phyloP scores from a whole-genome alignment of 2,888 invertebrate genomes.

The Tanytarsus gracilentus region DNA sequence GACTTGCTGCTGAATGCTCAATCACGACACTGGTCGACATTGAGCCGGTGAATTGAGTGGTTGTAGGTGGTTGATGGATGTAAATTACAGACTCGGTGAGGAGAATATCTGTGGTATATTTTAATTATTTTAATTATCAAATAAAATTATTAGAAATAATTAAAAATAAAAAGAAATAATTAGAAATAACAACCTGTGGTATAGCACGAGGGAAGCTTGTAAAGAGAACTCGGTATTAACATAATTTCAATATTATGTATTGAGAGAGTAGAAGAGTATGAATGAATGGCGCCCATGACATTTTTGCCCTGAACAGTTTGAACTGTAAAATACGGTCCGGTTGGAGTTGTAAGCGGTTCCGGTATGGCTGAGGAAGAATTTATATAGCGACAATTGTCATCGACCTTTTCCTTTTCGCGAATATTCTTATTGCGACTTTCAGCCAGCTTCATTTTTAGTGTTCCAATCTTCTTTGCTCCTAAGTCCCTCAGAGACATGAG shows the following conservation, averaged over 20 bases:
- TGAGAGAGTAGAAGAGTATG: constrained; percentile 40
- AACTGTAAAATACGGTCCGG: constrained; percentile 41
- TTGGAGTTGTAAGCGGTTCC: constrained; percentile 39
- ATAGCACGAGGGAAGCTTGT: constrained; percentile 58
- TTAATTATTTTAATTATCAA: too few relatives aligned
- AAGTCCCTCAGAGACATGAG: constrained; percentile 56
- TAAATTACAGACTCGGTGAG: too few relatives aligned
- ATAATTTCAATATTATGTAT: constrained; percentile 59
- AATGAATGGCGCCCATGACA: constrained; percentile 41
- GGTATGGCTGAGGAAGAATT: constrained; percentile 41
- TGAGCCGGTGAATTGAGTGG: background rate
- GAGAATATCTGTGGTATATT: too few relatives aligned
- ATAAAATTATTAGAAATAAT: too few relatives aligned
- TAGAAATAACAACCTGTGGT: too few relatives aligned
- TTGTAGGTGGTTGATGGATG: constrained; percentile 2
- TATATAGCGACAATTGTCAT: constrained; percentile 35
- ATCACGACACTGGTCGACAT: background rate
- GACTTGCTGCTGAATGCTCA: background rate
- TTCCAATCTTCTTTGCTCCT: constrained; percentile 58
- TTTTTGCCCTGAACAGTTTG: constrained; percentile 41
- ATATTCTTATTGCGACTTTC: constrained; percentile 38
- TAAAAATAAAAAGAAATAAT: too few relatives aligned
- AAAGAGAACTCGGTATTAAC: constrained; percentile 56
- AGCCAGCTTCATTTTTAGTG: constrained; percentile 53
- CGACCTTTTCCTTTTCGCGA: constrained; percentile 26